phyloP scores from a whole-genome alignment of 2,888 invertebrate genomes.

The Stramonita haemastoma region DNA sequence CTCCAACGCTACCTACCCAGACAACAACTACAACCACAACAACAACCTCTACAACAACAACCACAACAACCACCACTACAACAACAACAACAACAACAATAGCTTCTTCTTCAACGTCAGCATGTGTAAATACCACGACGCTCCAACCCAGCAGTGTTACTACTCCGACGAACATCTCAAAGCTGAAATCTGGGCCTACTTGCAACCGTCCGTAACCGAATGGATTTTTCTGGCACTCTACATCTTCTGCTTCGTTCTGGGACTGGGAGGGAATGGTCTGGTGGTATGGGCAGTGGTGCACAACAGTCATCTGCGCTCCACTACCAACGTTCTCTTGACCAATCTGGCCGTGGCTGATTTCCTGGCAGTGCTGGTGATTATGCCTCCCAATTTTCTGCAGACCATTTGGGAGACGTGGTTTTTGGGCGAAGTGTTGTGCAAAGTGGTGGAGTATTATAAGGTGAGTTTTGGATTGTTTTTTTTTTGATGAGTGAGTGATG shows the following conservation, averaged over 20 bases:
- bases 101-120: background rate
- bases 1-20: background rate
- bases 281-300: constrained; percentile 93
- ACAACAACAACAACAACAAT: background rate
- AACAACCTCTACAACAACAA: background rate
- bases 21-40: background rate
- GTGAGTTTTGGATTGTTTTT: constrained; percentile 79
- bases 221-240: constrained; percentile 89
- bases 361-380: constrained; percentile 90
- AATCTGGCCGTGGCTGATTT: constrained; percentile 92
- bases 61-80: background rate
- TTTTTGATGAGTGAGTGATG: background rate
- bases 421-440: constrained; percentile 88
- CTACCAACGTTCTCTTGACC: constrained; percentile 95
- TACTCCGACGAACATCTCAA: constrained; percentile 50
- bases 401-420: constrained; percentile 97
- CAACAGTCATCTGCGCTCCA: constrained; percentile 92
- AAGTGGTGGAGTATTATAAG: constrained; percentile 92
- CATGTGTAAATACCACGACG: background rate
- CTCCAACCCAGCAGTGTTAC: constrained; percentile 47
- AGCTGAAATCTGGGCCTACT: constrained; percentile 61
- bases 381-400: constrained; percentile 92
- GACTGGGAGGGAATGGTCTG: constrained; percentile 90
- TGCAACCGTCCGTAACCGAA: constrained; percentile 80
- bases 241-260: constrained; percentile 87